These are phyloP conservation scores for Cassiopea andromeda DNA, from an alignment of 30 jellyfish, hydroid and myxozoan genomes.

Conservation along the genomic window DNA sequence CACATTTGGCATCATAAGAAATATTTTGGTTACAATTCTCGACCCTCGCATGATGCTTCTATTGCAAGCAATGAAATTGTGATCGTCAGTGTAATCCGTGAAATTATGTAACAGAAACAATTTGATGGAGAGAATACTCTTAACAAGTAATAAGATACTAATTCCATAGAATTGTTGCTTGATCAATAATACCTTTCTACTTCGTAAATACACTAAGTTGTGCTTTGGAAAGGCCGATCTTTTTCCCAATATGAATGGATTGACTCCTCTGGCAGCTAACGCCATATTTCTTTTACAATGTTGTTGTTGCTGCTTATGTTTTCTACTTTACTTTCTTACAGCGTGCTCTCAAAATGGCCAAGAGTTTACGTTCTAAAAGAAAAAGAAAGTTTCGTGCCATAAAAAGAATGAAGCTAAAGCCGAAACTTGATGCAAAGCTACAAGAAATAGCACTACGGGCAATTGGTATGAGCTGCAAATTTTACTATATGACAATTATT, in stretches of 20 bases:
- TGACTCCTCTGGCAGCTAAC: neutral
- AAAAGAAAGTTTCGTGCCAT: slow-evolving; percentile 57
- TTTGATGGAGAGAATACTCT: too few relatives aligned
- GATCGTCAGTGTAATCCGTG: too few relatives aligned
- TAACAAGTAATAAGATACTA: too few relatives aligned
- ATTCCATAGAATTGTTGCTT: neutral
- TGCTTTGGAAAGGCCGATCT: neutral
- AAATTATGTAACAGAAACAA: too few relatives aligned
- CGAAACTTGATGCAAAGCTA: slow-evolving; percentile 48
- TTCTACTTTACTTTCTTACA: too few relatives aligned
- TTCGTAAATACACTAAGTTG: neutral
- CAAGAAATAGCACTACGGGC: slow-evolving; percentile 28
- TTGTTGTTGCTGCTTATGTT: slow-evolving; percentile 9
- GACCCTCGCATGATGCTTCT: too few relatives aligned
- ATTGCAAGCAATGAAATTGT: too few relatives aligned
- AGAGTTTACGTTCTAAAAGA: slow-evolving; percentile 58
- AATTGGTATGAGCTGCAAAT: neutral
- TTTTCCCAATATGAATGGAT: neutral
- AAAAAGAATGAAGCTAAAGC: slow-evolving; percentile 40
- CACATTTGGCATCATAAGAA: too few relatives aligned
- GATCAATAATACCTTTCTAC: neutral
- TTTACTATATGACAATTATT: neutral
- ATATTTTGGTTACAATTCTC: too few relatives aligned
- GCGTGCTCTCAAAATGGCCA: slow-evolving; percentile 45
- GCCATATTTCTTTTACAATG: neutral